Evolutionary conservation across 2,888 invertebrate species (phyloP), one percentile per base, ranked within the genome.

Genomic region (Andrena chrysosceles): DNA sequence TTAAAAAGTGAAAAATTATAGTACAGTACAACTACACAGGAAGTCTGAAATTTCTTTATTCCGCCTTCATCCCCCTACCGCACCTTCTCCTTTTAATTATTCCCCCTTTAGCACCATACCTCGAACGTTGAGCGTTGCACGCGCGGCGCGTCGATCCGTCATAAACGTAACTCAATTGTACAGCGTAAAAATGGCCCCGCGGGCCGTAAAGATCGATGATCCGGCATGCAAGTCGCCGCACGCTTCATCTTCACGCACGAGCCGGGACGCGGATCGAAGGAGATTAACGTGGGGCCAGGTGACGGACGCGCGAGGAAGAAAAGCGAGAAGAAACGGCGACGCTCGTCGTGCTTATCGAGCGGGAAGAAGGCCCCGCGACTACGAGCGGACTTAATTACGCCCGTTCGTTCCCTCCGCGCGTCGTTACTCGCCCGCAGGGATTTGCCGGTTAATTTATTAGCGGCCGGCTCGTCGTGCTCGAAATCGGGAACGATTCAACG

Each of bases 151-250:
- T 73, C 79, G 48, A 77, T 80, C 80, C 71, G 78, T 77, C 80
- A 67, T 70, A 80, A 80, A 68, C 74, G 86, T 69, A 73, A 75
- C 79, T 80, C 77, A 77, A 85, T 85, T 60, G 85, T 68, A 26
- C 74, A 72, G 66, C 48, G 82, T 72, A 81, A 82, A 87, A 87
- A 87, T 85, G 73, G 67, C 75, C 75, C 77, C 76, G 66, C 31
- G 70, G 69, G 70, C 77, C 79, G 85, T 81, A 87, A 87, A 87
- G 87, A 87, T 87, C 87, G 87, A 87, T 87, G 87, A 77, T 87
- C 78, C 42, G 26, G 60, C 80, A 85, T 76, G 80, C 79, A 76
- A 87, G 78, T 87, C 73, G 81, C 23, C 56, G 77, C 66, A 81
- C 64, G 75, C 71, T 52, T 87, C 82, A 31, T 75, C 74, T 86